Evolutionary conservation across 2,888 invertebrate species (phyloP).

Genomic region (Amblyjoppa proteus): DNA sequence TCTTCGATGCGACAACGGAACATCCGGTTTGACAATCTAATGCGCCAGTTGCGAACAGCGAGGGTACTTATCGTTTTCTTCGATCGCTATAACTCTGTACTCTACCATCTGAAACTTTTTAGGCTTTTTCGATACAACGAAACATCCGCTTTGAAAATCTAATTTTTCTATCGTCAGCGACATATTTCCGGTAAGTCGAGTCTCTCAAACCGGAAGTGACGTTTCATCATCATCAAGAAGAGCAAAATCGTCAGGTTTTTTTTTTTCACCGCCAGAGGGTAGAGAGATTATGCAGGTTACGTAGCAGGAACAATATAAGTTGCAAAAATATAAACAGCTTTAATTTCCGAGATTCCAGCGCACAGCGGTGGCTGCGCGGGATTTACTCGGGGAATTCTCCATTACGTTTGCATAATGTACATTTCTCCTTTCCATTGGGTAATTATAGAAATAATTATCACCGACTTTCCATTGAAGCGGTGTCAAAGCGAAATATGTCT

Average conservation of each 20-base stretch:
- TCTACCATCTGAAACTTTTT: neutral
- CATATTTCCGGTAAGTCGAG: neutral
- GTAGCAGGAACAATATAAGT: neutral
- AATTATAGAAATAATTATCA: conserved; percentile 1
- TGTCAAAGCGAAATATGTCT: neutral
- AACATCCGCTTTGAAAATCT: neutral
- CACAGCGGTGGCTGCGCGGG: neutral
- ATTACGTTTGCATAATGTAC: neutral
- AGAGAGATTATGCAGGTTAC: neutral
- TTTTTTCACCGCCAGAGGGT: neutral
- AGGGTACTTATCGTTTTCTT: neutral
- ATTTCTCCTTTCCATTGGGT: neutral
- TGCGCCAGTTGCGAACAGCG: neutral
- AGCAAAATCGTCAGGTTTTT: neutral
- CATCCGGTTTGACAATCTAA: neutral
- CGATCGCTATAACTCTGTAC: neutral
- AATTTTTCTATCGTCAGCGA: neutral
- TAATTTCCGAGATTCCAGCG: neutral
- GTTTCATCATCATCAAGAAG: neutral
- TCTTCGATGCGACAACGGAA: neutral
- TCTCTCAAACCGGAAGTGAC: neutral
- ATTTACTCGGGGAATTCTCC: neutral
- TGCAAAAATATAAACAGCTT: neutral
- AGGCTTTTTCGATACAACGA: neutral
- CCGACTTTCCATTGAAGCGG: neutral